Percentiles rank a stretch among this genome's conserved stretches.
Evolutionary conservation across 2,888 invertebrate species (phyloP).

Genomic region (Uropetala carovei): DNA sequence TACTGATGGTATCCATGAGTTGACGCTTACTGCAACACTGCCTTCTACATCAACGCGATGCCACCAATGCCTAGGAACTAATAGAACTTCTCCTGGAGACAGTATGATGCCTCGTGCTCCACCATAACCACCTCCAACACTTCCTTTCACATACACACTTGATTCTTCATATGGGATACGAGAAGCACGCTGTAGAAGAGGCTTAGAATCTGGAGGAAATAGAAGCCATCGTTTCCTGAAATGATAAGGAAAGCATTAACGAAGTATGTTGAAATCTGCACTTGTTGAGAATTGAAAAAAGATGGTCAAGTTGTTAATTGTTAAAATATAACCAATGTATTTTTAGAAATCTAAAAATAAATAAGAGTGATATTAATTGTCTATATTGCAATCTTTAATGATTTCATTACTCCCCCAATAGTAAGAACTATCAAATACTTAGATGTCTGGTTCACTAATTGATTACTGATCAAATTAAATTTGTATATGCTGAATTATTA

Average conservation of each 20-base stretch:
- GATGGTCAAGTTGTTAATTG: no score
- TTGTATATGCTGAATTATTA: no score
- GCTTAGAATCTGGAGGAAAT: conserved; percentile 84
- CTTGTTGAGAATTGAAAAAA: no score
- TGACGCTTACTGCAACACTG: conserved; percentile 80
- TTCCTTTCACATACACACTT: conserved; percentile 82
- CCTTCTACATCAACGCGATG: conserved; percentile 89
- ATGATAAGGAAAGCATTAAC: not conserved
- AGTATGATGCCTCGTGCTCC: conserved; percentile 81
- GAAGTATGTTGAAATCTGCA: no score
- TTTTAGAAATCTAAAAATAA: no score
- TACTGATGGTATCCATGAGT: conserved; percentile 87
- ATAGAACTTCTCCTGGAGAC: conserved; percentile 89
- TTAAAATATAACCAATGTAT: no score
- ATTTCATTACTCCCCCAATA: no score
- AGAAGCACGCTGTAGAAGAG: conserved; percentile 82
- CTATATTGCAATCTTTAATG: no score
- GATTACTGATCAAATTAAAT: no score
- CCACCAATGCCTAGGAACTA: conserved; percentile 97
- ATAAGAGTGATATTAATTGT: no score
- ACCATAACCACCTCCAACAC: conserved; percentile 70
- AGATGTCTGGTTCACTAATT: no score
- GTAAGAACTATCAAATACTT: no score
- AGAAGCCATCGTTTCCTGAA: conserved; percentile 93
- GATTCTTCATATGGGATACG: conserved; percentile 98